phyloP scores from a whole-genome alignment of 2,113 vertebrate genomes.

The Nanorana parkeri region DNA sequence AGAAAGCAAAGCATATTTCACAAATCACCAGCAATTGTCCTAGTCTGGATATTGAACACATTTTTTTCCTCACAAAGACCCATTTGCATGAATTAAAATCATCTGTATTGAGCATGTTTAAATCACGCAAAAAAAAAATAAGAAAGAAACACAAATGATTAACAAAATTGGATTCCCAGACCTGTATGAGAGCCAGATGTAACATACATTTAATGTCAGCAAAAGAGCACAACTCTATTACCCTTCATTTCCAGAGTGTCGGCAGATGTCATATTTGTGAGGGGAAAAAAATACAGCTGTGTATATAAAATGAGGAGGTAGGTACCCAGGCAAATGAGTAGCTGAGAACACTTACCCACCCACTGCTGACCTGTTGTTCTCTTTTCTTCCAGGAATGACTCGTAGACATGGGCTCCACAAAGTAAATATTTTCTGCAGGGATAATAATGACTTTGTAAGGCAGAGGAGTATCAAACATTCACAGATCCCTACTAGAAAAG shows the following conservation, averaged over 20 bases:
- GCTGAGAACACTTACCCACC: too few species aligned
- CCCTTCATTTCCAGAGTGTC: background rate
- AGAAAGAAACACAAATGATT: background rate
- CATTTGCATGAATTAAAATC: conserved; percentile 40
- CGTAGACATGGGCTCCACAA: too few species aligned
- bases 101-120: background rate
- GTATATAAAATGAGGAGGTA: too few species aligned
- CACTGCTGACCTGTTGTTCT: too few species aligned
- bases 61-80: conserved; percentile 17
- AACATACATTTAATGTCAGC: background rate
- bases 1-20: background rate
- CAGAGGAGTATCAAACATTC: too few species aligned
- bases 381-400: too few species aligned
- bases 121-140: background rate
- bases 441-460: too few species aligned
- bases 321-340: too few species aligned
- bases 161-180: background rate
- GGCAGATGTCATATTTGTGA: too few species aligned
- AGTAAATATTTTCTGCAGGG: too few species aligned
- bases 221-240: background rate
- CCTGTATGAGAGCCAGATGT: background rate
- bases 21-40: conserved; percentile 14
- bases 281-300: too few species aligned
- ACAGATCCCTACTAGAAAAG: too few species aligned
- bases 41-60: background rate